A percentile compares a stretch with the other conserved stretches of the same genome.
Conservation (phyloP, 1,140 invertebrate genomes). For the Pemphigus obesinymphae region DNA sequence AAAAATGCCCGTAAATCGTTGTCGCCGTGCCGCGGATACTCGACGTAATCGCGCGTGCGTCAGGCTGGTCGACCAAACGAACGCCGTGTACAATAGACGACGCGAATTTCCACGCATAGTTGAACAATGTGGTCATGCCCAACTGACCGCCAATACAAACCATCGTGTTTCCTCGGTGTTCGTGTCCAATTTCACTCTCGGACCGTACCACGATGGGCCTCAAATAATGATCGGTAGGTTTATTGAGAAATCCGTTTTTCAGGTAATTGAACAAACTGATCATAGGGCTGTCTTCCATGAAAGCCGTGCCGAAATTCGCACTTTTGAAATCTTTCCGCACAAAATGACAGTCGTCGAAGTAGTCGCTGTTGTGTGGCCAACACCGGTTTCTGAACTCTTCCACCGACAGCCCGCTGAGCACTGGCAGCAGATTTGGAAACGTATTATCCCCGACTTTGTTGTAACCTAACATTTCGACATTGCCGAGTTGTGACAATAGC, state of each 20-base stretch:
- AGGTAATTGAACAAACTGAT: constrained; percentile 52
- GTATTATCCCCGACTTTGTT: constrained; percentile 54
- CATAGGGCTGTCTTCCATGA: constrained; percentile 51
- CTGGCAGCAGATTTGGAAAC: constrained; percentile 52
- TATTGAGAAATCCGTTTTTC: constrained; percentile 50
- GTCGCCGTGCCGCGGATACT: constrained; percentile 53
- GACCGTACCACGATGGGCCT: constrained; percentile 50
- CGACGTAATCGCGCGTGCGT: constrained; percentile 56
- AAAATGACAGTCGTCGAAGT: constrained; percentile 59
- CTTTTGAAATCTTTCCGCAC: constrained; percentile 57
- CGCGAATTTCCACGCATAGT: constrained; percentile 46
- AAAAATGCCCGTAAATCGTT: constrained; percentile 53
- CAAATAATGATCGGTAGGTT: constrained; percentile 54
- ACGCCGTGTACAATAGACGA: constrained; percentile 51
- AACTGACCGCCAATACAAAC: constrained; percentile 55
- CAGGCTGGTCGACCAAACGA: constrained; percentile 55
- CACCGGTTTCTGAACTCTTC: constrained; percentile 48
- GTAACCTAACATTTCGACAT: constrained; percentile 51
- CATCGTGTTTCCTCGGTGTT: constrained; percentile 53
- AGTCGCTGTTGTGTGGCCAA: constrained; percentile 45
- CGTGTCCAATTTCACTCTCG: constrained; percentile 54
- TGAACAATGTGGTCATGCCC: constrained; percentile 46
- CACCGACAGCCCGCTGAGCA: constrained; percentile 48
- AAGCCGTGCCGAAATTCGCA: constrained; percentile 53
- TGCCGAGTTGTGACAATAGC: constrained; percentile 51